Percentiles rank a stretch among this genome's conserved stretches.
These are phyloP conservation scores for Manis javanica DNA, from an alignment of 2,797 vertebrate species.

Conservation along the genomic window DNA sequence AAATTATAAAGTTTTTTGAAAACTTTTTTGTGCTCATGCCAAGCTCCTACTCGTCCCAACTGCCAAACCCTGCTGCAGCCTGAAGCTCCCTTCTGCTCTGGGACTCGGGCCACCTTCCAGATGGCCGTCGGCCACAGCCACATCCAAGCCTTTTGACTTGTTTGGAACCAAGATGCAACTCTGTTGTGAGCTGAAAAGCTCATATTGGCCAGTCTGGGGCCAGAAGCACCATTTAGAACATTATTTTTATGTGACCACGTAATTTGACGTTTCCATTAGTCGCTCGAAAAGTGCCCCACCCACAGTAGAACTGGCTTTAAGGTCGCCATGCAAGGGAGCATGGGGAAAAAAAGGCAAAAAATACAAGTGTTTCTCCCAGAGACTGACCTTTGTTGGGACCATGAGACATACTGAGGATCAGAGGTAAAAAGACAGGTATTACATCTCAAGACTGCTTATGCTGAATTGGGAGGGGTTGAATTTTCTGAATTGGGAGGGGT, in stretches of 20 bases:
- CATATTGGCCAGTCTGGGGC: neutral
- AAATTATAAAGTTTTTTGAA: neutral
- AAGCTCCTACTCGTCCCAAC: neutral
- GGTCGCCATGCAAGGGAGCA: neutral
- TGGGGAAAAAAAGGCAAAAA: neutral
- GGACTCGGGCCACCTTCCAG: too few relatives aligned
- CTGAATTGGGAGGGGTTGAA: neutral
- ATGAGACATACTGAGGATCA: neutral
- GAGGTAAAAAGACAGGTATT: too few relatives aligned
- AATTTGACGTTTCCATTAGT: neutral
- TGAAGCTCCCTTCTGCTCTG: neutral
- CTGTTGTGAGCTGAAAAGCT: neutral
- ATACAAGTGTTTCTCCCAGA: neutral
- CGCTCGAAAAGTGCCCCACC: neutral
- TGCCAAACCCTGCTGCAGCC: neutral
- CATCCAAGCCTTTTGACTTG: neutral
- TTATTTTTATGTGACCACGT: neutral
- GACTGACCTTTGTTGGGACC: neutral
- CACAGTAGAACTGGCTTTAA: neutral
- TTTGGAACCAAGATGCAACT: neutral
- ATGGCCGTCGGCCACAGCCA: neutral
- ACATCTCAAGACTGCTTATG: neutral
- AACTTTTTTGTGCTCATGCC: neutral
- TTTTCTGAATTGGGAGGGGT: neutral
- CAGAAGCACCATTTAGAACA: neutral